Conservation (phyloP, 2,888 invertebrate species). For the Noctua comes region DNA sequence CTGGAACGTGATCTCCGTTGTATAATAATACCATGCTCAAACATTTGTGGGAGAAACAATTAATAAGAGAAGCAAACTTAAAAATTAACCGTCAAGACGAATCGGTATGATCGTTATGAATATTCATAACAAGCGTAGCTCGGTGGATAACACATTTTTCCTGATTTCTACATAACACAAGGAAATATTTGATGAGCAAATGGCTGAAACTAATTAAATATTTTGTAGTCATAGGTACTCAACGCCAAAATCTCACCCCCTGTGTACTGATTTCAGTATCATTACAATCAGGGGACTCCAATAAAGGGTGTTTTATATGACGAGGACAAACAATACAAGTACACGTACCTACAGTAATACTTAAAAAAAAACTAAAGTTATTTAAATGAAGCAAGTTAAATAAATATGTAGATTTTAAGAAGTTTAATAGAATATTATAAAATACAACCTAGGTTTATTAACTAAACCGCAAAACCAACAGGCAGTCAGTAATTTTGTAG, state of each 20-base stretch:
- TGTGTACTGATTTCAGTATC: not conserved
- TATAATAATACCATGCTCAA: constrained; percentile 66
- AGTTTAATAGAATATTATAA: too few relatives aligned
- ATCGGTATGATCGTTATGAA: constrained; percentile 12
- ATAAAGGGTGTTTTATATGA: not conserved
- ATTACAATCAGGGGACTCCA: not conserved
- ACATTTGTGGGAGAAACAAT: constrained; percentile 60
- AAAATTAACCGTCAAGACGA: constrained; percentile 21
- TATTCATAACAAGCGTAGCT: constrained; percentile 21
- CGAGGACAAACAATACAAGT: not conserved
- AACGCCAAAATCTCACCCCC: not conserved
- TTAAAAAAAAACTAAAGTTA: too few relatives aligned
- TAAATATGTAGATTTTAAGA: too few relatives aligned
- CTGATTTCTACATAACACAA: not conserved
- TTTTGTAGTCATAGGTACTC: not conserved
- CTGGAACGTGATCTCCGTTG: constrained; percentile 65
- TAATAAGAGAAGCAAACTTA: constrained; percentile 26
- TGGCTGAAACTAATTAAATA: not conserved
- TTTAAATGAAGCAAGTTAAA: too few relatives aligned
- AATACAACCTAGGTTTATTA: too few relatives aligned
- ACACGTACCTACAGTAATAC: not conserved
- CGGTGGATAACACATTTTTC: not conserved
- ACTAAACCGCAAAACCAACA: not conserved
- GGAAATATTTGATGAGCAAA: constrained; percentile 2
- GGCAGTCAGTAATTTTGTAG: not conserved